These are phyloP conservation scores for Leptodactylus fuscus DNA, from an alignment of 2,113 vertebrate genomes.

Conservation along the genomic window DNA sequence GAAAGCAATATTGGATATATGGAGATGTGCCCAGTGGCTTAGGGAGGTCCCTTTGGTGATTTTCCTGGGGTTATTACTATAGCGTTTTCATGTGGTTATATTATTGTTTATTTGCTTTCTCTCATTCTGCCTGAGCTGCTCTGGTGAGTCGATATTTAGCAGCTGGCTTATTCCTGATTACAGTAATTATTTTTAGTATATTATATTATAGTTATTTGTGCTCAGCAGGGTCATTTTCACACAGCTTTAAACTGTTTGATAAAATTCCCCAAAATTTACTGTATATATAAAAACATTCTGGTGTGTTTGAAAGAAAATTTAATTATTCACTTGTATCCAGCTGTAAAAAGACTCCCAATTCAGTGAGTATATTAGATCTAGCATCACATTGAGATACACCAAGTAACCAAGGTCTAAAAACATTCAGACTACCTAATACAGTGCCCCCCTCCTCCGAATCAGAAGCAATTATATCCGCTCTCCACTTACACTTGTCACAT, in stretches of 20 bases:
- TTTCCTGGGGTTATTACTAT: neutral
- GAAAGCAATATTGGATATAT: neutral
- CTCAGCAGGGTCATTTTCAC: neutral
- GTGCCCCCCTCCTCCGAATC: too few species aligned
- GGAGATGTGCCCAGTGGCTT: neutral
- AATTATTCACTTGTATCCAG: neutral
- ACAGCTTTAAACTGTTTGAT: neutral
- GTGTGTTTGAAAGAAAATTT: neutral
- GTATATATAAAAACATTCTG: neutral
- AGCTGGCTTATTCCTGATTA: neutral
- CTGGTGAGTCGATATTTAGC: neutral
- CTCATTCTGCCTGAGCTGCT: neutral
- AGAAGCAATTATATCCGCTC: too few species aligned
- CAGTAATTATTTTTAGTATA: conserved; percentile 7
- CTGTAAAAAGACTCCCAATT: neutral
- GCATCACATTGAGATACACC: neutral
- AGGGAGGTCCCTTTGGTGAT: conserved; percentile 1
- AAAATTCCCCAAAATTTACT: neutral
- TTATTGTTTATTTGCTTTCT: neutral
- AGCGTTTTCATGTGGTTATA: neutral
- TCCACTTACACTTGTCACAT: too few species aligned
- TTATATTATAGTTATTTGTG: neutral
- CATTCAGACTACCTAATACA: too few species aligned
- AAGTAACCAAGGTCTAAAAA: too few species aligned
- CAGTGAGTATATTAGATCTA: neutral